phyloP scores from a whole-genome alignment of 2,113 vertebrate genomes.

The Oncorhynchus kisutch region DNA sequence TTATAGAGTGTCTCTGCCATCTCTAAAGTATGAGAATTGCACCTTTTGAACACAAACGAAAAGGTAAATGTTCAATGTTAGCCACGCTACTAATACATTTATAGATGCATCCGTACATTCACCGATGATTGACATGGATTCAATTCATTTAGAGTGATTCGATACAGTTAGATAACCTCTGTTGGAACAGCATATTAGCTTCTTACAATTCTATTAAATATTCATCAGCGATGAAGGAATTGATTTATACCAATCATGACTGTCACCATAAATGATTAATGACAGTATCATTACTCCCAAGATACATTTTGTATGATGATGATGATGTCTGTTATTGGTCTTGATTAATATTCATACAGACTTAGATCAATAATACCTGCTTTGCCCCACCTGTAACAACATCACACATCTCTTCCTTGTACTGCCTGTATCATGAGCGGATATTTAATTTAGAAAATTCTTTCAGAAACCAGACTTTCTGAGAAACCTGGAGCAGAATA shows the following conservation, averaged over 20 bases:
- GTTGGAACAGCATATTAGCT: background rate
- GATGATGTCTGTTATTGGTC: too few relatives aligned
- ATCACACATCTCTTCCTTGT: background rate
- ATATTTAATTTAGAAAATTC: conserved; percentile 47
- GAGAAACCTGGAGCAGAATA: conserved; percentile 39
- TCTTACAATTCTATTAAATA: background rate
- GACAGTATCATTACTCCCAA: background rate
- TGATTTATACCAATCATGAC: background rate
- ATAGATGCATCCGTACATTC: background rate
- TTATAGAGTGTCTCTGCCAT: background rate
- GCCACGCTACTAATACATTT: background rate
- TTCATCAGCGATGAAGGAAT: background rate
- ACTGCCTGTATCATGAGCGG: conserved; percentile 26
- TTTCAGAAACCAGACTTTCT: conserved; percentile 32
- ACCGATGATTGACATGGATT: background rate
- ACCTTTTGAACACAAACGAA: background rate
- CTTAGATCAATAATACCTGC: background rate
- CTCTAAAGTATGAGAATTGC: background rate
- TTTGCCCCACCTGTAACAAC: background rate
- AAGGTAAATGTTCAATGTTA: background rate
- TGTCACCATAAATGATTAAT: background rate
- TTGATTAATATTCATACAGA: too few relatives aligned
- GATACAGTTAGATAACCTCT: background rate
- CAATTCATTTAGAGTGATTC: background rate
- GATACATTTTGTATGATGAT: too few relatives aligned